A percentile compares a stretch with the other conserved stretches of the same genome.
phyloP scores from a whole-genome alignment of 1,140 invertebrate species.

The Megalonaias nervosa region DNA sequence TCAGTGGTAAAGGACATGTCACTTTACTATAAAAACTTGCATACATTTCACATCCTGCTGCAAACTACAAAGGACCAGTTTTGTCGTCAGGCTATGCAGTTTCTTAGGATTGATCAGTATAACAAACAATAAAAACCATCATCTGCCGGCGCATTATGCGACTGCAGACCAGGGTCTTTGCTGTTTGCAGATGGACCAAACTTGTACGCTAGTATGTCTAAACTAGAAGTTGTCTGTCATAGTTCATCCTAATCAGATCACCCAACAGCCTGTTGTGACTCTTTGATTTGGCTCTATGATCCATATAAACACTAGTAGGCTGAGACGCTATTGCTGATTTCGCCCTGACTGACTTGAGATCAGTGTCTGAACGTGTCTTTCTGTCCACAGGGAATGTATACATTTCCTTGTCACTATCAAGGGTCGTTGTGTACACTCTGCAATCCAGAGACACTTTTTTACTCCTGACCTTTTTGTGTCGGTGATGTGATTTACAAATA shows the following conservation, averaged over 20 bases:
- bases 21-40: too few species aligned
- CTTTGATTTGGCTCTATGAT: slow-evolving; percentile 37
- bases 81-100: too few species aligned
- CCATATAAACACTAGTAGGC: slow-evolving; percentile 39
- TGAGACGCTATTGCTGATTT: slow-evolving; percentile 31
- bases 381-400: slow-evolving; percentile 39
- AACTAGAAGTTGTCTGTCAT: slow-evolving; percentile 40
- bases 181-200: too few species aligned
- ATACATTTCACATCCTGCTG: too few species aligned
- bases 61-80: too few species aligned
- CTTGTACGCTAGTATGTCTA: too few species aligned
- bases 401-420: slow-evolving; percentile 45
- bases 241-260: slow-evolving; percentile 49
- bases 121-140: too few species aligned
- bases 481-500: slow-evolving; percentile 13
- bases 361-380: slow-evolving; percentile 28
- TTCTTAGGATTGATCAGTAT: too few species aligned
- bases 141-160: too few species aligned
- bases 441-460: slow-evolving; percentile 30
- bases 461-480: slow-evolving; percentile 6
- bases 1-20: too few species aligned
- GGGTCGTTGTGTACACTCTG: slow-evolving; percentile 22
- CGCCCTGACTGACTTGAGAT: slow-evolving; percentile 19
- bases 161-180: too few species aligned
- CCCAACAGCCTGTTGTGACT: slow-evolving; percentile 41